A percentile compares a stretch with the other conserved stretches of the same genome.
Conservation (phyloP, 2,113 vertebrate species). For the Psittacara wagleri region DNA sequence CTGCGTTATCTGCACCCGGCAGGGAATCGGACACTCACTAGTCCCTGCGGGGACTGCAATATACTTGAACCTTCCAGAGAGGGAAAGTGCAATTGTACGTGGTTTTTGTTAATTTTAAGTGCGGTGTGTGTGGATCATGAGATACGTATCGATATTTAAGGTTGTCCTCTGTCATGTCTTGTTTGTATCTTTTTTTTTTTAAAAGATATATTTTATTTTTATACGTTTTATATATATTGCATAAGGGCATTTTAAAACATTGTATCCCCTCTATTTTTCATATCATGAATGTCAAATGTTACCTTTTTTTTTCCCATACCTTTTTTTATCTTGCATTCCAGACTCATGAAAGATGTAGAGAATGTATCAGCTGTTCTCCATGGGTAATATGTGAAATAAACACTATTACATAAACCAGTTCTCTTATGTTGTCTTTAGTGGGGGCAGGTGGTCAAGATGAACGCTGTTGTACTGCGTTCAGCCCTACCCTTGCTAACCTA, state of each 20-base stretch:
- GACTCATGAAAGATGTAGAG: conserved; percentile 76
- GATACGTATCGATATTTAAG: conserved; percentile 89
- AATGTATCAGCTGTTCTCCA: conserved; percentile 82
- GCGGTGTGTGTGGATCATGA: conserved; percentile 82
- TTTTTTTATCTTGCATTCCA: conserved; percentile 60
- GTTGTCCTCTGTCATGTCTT: conserved; percentile 74
- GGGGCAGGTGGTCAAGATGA: neutral
- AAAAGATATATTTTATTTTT: conserved; percentile 94
- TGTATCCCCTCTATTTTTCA: conserved; percentile 80
- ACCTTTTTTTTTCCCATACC: conserved; percentile 62
- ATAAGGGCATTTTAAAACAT: conserved; percentile 92
- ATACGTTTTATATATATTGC: conserved; percentile 85
- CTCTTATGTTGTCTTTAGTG: neutral
- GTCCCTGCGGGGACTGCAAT: conserved; percentile 81
- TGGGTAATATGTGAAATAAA: conserved; percentile 78
- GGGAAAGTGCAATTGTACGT: conserved; percentile 92
- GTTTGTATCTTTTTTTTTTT: conserved; percentile 74
- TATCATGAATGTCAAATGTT: conserved; percentile 76
- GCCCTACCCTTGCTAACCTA: neutral
- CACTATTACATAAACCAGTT: conserved; percentile 39
- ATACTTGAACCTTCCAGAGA: conserved; percentile 95
- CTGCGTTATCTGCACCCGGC: conserved; percentile 67
- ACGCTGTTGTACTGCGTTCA: neutral
- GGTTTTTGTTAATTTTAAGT: conserved; percentile 61
- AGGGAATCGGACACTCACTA: conserved; percentile 71